phyloP scores from a whole-genome alignment of 2,888 invertebrate species.

The Seladonia tumulorum region DNA sequence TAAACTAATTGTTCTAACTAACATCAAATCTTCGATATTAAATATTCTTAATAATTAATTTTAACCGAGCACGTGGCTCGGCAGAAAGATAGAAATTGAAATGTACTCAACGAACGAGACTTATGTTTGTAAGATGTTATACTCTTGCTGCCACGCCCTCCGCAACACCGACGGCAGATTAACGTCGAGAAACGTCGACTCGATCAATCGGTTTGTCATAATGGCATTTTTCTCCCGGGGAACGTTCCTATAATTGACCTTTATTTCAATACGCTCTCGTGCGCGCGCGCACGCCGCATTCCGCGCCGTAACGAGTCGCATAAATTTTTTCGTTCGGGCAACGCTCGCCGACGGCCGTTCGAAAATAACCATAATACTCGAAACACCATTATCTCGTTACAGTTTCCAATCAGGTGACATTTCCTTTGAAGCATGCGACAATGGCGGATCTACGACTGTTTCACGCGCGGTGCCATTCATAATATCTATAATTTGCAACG shows the following conservation, averaged over 20 bases:
- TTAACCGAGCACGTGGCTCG: not conserved
- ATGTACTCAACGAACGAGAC: not conserved
- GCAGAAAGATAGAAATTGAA: not conserved
- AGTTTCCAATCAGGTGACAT: constrained; percentile 15
- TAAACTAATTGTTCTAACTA: too few relatives aligned
- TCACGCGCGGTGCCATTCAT: not conserved
- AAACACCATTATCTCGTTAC: constrained; percentile 15
- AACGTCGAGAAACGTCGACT: constrained; percentile 16
- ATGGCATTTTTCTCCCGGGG: constrained; percentile 6
- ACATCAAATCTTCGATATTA: too few relatives aligned
- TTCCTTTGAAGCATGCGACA: constrained; percentile 12
- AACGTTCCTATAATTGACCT: constrained; percentile 12
- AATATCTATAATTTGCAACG: constrained; percentile 12
- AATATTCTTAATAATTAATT: too few relatives aligned
- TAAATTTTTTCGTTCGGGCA: not conserved
- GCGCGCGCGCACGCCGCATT: not conserved
- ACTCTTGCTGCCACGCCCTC: constrained; percentile 7
- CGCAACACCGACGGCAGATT: not conserved
- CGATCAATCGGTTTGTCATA: constrained; percentile 20
- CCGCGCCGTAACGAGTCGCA: constrained; percentile 7
- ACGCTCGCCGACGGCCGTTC: not conserved
- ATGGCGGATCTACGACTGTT: not conserved
- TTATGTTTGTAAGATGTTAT: not conserved
- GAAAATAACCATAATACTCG: constrained; percentile 11
- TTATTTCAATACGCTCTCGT: not conserved